Percentiles rank a stretch among this genome's conserved stretches.
Conservation (phyloP, 2,113 vertebrate species). For the Nycticebus coucang region DNA sequence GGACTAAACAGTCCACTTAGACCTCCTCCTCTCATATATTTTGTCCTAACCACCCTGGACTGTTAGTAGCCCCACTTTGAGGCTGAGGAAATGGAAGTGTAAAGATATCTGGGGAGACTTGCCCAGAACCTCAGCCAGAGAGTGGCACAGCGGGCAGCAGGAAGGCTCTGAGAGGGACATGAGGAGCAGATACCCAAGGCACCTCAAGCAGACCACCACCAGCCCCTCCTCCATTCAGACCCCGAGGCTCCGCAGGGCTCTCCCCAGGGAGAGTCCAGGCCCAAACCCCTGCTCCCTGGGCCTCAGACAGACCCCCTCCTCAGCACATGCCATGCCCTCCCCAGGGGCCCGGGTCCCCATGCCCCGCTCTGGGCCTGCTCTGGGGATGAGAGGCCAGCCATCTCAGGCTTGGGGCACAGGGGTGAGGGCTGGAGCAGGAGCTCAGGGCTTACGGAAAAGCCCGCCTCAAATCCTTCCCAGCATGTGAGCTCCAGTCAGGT, state of each 20-base stretch:
- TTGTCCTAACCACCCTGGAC: accelerated
- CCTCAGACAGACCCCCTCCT: not conserved
- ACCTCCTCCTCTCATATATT: accelerated
- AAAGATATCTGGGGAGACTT: not conserved
- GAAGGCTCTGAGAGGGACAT: accelerated
- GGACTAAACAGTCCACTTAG: not conserved
- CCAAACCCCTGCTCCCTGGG: not conserved
- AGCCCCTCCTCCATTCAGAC: not conserved
- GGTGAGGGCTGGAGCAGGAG: not conserved
- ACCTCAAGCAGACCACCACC: accelerated
- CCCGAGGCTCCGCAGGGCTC: not conserved
- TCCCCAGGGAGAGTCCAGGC: not conserved
- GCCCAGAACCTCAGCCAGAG: not conserved
- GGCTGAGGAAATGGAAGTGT: not conserved
- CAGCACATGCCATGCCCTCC: not conserved
- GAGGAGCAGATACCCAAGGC: not conserved
- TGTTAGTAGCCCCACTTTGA: not conserved
- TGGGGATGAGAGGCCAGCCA: not conserved
- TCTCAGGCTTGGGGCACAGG: too few relatives aligned
- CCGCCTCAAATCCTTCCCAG: not conserved
- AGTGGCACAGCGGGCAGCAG: not conserved
- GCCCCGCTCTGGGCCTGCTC: not conserved
- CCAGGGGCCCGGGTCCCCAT: not conserved
- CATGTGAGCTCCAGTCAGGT: not conserved
- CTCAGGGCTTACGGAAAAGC: not conserved